Evolutionary conservation across 2,797 vertebrate genomes (phyloP), one percentile per base, ranked within the genome.

Genomic region (Crenuchus spilurus): DNA sequence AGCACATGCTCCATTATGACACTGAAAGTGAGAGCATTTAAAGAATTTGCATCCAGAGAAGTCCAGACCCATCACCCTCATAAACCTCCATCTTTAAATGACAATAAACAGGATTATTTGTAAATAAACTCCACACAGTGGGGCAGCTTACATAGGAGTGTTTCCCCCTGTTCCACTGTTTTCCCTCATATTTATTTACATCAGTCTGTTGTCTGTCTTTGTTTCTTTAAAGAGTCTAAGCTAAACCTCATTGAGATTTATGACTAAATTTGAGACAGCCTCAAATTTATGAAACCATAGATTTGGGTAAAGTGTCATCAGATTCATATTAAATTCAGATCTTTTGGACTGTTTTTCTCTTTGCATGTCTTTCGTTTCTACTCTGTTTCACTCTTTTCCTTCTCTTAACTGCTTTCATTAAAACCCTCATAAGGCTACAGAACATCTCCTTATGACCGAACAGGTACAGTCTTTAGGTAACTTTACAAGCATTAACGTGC

Each of bases 381-480:
- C 78, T 78, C 86, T 83, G 77, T 87, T 83, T 89, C 80, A 89
- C 80, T 81, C 62, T 84, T 81, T 81, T 88, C 83, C 86, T 75
- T 90, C 84, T 87, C 78, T 85, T 83, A 86, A 91, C 84, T 84
- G 92, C 92, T 87, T 85, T 87, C 91, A 87, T 85, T 92, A 83
- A 91, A 89, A 89, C 88, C 61, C 63, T 76, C 64, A 70, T 90
- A 92, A 94, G 92, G 93, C 91, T 90, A 91, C 93, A 89, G 92
- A 94, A 91, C 92, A 14, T 93, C 93, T 82, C 92, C 93, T 92
- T 94, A 93, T 88, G 93, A 94, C 90, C 92, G 92, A 93, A 93
- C 93, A 94, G 93, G 92, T 93, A 94, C 90, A 93, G 91, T 92
- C 88, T 93, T 94, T 94, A 94, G 93, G 92, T 93, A 94, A 93